Conservation (phyloP, 2,888 invertebrate genomes). For the Tenthredo livida region DNA sequence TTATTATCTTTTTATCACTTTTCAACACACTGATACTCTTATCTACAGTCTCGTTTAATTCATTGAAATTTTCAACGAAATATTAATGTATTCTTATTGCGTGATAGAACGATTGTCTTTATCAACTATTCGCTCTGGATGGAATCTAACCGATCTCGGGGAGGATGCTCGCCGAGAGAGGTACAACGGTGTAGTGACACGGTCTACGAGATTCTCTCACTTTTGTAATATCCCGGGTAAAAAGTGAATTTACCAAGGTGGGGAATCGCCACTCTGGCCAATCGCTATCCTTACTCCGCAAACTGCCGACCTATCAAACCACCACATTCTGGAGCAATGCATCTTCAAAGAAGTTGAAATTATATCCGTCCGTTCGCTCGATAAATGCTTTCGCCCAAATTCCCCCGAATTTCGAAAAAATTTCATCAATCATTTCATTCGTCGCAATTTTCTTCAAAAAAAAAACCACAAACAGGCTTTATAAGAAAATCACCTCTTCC, state of each 20-base stretch:
- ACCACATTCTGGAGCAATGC: constrained; percentile 70
- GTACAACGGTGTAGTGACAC: constrained; percentile 77
- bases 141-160: background rate
- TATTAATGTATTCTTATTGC: background rate
- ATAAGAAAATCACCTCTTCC: background rate
- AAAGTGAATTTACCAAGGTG: constrained; percentile 77
- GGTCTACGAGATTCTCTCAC: constrained; percentile 78
- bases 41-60: background rate
- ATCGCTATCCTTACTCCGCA: constrained; percentile 65
- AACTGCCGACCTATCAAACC: constrained; percentile 71
- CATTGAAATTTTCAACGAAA: background rate
- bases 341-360: background rate
- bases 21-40: background rate
- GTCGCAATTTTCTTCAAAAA: background rate
- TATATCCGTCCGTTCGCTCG: background rate
- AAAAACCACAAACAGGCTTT: too few relatives aligned
- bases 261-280: constrained; percentile 75
- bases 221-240: constrained; percentile 77
- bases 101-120: background rate
- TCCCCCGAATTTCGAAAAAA: background rate
- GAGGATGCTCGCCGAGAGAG: constrained; percentile 73
- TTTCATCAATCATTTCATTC: background rate
- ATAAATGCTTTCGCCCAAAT: background rate
- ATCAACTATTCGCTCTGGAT: background rate
- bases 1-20: background rate